Base-by-base conservation (phyloP, 2,113 vertebrate species). In the Datnioides undecimradiatus region DNA sequence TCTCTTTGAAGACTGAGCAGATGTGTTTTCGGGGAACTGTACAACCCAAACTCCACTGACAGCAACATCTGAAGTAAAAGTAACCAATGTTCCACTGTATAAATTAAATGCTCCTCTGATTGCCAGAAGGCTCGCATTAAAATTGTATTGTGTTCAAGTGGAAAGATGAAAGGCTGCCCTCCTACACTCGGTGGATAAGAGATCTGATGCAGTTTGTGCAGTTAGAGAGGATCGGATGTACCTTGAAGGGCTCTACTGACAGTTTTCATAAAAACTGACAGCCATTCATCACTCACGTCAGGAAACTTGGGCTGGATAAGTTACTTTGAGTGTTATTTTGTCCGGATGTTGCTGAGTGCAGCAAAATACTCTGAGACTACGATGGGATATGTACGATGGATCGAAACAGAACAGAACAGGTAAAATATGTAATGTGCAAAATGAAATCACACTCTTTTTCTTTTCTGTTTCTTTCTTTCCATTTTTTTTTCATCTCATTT, bases 171-270 rank as follows among this genome's bases (percentile, higher is more conserved):
- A 67, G 7, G 1, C 29, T 4, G 21, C 7, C 33, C 33, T 52
- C 41, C 59, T 33, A 63, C 45, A 25, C 41, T 81, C 27, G 25
- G 41, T 8, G 45, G 49, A 54, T 69, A 40, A 71, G 29, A 77
- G 14, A 77, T 78, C 40, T 52, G 46, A 73, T 29, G 54, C 17
- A 2, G 14, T 76, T 60, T 43, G 70, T 46, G 38, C 21, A 46
- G 59, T 48, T 54, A 25, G 59, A 72, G 21, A 63, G 29, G 16
- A 80, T 83, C 68, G 33, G 33, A 83, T 69, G 65, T 59, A 60
- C 48, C 69, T 8, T 63, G 73, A 45, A 34, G 19, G 36, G 16
- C 27, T 64, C 29, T 19, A 17, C 14, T 41, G 43, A 68, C 23
- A 46, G 36, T 51, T 64, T 59, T 57, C 16, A 79, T 60, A 49